Base-by-base conservation (phyloP, 2,113 vertebrate species). In the Prietella phreatophila region DNA sequence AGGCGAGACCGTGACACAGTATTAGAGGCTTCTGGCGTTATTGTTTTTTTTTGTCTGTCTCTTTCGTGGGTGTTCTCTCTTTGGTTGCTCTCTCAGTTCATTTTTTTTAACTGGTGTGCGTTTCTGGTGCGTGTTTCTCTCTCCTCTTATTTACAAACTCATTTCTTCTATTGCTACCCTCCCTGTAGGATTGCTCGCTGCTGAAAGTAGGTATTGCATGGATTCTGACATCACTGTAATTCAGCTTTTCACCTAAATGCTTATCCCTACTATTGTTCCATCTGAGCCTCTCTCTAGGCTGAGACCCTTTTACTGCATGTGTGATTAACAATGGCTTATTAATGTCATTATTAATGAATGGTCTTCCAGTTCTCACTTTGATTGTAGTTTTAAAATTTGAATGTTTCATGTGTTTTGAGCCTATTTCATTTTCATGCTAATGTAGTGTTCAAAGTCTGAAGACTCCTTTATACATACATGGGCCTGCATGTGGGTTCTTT, bases 191-290 rank as follows among this genome's bases (percentile, higher is more conserved):
- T 96, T 99, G 91, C 97, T 99, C 95, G 98, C 98, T 93, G 98
- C 97, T 95, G 98, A 99, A 98, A 97, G 98, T 99, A 99, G 96
- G 98, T 99, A 99, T 96, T 96, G 93, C 83, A 47, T 39, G 19
- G 30, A 58, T 33, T n/a, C 25, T 82, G 73, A 82, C n/a, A 36
- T 20, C 60, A 50, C 39, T 55, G n/a, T 53, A 63, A 53, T 79
- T 13, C 19, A 27, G 7, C 53, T 58, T 36, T 86, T 58, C 20
- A 67, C 11, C 17, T 80, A 19, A 65, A 6, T 6, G 9, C 42
- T 82, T 81, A 80, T 25, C 61, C 50, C 33, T 27, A 47, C 6
- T 80, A 5, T 67, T 36, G 4, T 53, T 9, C 30, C 58, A 36
- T 53, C 85, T 3, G 11, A 65, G 39, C 50, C 20, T 76, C 22